phyloP scores from a whole-genome alignment of 53 echinoderm and acorn worm genomes.

The Crossaster papposus region DNA sequence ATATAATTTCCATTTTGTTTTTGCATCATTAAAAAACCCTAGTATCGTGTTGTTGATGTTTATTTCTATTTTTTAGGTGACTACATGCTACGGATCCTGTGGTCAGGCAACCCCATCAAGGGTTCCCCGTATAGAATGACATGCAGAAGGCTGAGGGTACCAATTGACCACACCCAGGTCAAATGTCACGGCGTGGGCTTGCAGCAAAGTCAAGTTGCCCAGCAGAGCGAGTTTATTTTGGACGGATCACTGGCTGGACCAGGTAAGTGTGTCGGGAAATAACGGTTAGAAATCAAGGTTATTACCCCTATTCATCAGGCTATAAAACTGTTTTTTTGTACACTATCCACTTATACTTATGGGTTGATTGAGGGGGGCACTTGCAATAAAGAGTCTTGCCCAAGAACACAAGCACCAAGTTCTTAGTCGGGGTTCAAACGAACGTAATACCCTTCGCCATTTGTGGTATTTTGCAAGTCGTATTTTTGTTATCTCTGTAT shows the following conservation, averaged over 20 bases:
- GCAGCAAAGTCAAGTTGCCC: constrained; percentile 64
- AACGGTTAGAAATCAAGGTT: no score
- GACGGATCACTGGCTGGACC: constrained; percentile 89
- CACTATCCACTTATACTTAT: no score
- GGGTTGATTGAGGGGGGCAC: no score
- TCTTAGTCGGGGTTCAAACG: no score
- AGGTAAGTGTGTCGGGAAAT: constrained; percentile 60
- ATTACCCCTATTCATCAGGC: no score
- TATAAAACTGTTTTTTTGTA: no score
- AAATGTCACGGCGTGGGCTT: constrained; percentile 69
- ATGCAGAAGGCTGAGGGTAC: constrained; percentile 70
- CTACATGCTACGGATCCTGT: constrained; percentile 70
- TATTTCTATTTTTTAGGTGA: constrained; percentile 54
- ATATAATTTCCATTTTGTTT: no score
- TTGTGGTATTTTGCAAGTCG: neutral
- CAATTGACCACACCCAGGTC: constrained; percentile 82
- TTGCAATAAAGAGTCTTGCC: neutral
- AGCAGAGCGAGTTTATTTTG: constrained; percentile 79
- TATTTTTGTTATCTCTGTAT: neutral
- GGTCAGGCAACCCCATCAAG: constrained; percentile 76
- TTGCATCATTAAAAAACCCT: no score
- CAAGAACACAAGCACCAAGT: neutral
- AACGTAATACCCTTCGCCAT: no score
- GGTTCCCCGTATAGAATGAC: constrained; percentile 81
- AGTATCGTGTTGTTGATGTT: no score